Conservation (phyloP, 2,888 invertebrate genomes). For the Andrena praecox region DNA sequence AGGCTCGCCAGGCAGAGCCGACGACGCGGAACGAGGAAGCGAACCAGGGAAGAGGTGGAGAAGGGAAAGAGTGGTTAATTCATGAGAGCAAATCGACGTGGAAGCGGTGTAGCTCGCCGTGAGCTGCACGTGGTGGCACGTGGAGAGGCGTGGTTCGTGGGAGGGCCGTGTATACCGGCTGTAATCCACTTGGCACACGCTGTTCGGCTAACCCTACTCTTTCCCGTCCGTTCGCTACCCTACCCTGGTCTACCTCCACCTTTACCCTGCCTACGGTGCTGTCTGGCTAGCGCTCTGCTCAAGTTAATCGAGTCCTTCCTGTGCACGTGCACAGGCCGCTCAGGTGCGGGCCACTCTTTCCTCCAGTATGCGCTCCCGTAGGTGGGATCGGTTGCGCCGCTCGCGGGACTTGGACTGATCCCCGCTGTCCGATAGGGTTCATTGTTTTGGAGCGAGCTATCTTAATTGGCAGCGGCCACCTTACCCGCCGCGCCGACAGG, state of each 20-base stretch:
- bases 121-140: slow-evolving; percentile 75
- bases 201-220: slow-evolving; percentile 76
- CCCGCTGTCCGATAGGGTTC: slow-evolving; percentile 40
- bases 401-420: slow-evolving; percentile 22
- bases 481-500: slow-evolving; percentile 31
- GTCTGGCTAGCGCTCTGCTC: slow-evolving; percentile 32
- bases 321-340: slow-evolving; percentile 60
- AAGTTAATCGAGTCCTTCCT: slow-evolving; percentile 62
- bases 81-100: slow-evolving; percentile 38
- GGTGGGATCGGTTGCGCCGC: slow-evolving; percentile 49
- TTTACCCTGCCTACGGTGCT: slow-evolving; percentile 64
- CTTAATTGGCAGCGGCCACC: slow-evolving; percentile 56
- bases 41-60: background rate
- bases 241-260: slow-evolving; percentile 63
- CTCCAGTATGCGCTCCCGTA: slow-evolving; percentile 46
- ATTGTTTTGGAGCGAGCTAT: slow-evolving; percentile 46
- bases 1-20: background rate
- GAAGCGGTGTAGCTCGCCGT: slow-evolving; percentile 41
- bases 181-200: slow-evolving; percentile 80
- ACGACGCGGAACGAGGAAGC: slow-evolving; percentile 5
- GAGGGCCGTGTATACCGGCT: slow-evolving; percentile 72
- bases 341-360: slow-evolving; percentile 49
- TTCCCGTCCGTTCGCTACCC: slow-evolving; percentile 67
- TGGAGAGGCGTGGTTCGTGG: slow-evolving; percentile 80
- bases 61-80: slow-evolving; percentile 39